Evolutionary conservation across 1,140 invertebrate species (phyloP).

Genomic region (Solenopsis fugax): DNA sequence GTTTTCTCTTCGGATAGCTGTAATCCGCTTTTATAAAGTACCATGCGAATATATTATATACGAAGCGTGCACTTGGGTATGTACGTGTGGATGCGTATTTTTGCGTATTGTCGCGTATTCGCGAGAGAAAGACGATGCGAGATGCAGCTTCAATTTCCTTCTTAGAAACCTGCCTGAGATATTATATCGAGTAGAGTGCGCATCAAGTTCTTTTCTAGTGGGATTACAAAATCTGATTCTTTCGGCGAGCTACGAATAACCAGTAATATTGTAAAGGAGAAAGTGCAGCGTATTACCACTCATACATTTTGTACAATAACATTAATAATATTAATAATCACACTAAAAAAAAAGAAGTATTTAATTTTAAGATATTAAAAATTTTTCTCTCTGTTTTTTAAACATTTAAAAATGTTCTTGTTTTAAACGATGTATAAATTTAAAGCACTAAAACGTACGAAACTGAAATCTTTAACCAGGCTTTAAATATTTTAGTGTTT

Average conservation of each 20-base stretch:
- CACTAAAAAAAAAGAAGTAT: no score
- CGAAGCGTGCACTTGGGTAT: constrained; percentile 16
- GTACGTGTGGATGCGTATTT: constrained; percentile 3
- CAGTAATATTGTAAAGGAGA: background rate
- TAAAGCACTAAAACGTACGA: no score
- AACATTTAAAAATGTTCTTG: no score
- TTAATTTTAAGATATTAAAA: no score
- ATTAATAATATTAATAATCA: no score
- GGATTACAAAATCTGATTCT: background rate
- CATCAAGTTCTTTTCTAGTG: background rate
- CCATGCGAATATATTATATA: constrained; percentile 66
- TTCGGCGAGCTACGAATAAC: background rate
- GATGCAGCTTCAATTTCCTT: background rate
- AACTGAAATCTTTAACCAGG: no score
- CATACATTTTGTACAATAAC: no score
- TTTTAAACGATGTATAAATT: no score
- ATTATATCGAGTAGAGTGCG: background rate
- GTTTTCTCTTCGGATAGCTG: constrained; percentile 73
- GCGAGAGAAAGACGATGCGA: background rate
- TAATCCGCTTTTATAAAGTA: constrained; percentile 73
- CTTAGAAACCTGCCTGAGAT: background rate
- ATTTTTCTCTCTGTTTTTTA: no score
- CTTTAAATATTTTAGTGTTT: no score
- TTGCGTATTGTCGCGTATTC: background rate
- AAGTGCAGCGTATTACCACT: no score